Percentiles rank a stretch among this genome's conserved stretches.
phyloP scores from a whole-genome alignment of 2,888 invertebrate genomes.

The Lumbricus terrestris region DNA sequence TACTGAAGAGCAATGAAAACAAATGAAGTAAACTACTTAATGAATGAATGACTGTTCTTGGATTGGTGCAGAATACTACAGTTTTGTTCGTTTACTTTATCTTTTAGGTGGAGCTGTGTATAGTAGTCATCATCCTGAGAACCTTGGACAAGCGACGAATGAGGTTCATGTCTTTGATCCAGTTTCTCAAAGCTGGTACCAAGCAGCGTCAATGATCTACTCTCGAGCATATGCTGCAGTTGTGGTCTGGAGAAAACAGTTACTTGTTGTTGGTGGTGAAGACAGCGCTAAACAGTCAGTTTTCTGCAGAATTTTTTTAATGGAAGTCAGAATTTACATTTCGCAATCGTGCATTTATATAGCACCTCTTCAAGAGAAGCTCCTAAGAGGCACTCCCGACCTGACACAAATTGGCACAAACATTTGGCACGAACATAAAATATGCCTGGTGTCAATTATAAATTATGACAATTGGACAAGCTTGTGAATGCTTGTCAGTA shows the following conservation, averaged over 20 bases:
- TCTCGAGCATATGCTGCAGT: slow-evolving; percentile 44
- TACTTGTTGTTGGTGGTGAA: slow-evolving; percentile 45
- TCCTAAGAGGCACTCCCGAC: too few relatives aligned
- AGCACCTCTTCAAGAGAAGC: too few relatives aligned
- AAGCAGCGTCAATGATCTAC: slow-evolving; percentile 38
- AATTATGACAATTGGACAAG: too few relatives aligned
- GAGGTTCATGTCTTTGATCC: slow-evolving; percentile 42
- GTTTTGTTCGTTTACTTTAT: not conserved
- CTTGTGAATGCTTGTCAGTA: too few relatives aligned
- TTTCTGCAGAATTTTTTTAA: not conserved
- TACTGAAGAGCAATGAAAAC: not conserved
- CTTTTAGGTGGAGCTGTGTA: slow-evolving; percentile 32
- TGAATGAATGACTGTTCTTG: not conserved
- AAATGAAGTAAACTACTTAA: not conserved
- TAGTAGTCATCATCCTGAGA: slow-evolving; percentile 29
- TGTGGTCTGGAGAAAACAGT: slow-evolving; percentile 38
- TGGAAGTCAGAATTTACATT: not conserved
- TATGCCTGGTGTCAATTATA: too few relatives aligned
- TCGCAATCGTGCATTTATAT: too few relatives aligned
- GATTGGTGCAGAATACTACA: not conserved
- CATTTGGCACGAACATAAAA: too few relatives aligned
- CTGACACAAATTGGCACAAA: too few relatives aligned
- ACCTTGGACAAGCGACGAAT: slow-evolving; percentile 42
- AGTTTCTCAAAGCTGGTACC: slow-evolving; percentile 37
- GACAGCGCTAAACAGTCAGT: slow-evolving; percentile 41